phyloP scores from a whole-genome alignment of 92 coral and sea anemone species.

The Pocillopora grandis region DNA sequence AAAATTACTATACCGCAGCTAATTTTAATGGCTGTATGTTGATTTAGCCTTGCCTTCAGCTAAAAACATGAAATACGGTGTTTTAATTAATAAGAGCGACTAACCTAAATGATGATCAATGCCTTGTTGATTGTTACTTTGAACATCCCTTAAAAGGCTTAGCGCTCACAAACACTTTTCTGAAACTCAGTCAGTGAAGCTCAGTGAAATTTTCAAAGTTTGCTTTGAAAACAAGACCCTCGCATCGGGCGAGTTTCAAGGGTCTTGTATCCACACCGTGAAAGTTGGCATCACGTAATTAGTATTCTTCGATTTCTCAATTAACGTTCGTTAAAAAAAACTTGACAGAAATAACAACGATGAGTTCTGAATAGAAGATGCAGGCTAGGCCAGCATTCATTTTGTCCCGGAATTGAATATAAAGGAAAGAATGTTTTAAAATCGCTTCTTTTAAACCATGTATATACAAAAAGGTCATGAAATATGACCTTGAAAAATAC shows the following conservation, averaged over 20 bases:
- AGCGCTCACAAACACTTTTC: too few relatives aligned
- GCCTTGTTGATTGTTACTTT: too few relatives aligned
- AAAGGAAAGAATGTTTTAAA: background rate
- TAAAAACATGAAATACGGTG: too few relatives aligned
- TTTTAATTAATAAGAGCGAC: too few relatives aligned
- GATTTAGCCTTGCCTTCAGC: too few relatives aligned
- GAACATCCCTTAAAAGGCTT: too few relatives aligned
- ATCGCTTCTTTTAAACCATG: background rate
- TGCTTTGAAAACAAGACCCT: background rate
- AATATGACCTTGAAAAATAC: background rate
- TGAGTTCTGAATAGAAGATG: background rate
- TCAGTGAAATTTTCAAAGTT: too few relatives aligned
- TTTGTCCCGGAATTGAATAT: background rate
- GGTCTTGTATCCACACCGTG: background rate
- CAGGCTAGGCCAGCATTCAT: background rate
- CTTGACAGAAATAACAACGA: background rate
- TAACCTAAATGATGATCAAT: too few relatives aligned
- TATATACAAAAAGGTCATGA: background rate
- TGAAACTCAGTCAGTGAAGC: too few relatives aligned
- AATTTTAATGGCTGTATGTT: too few relatives aligned
- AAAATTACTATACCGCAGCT: too few relatives aligned
- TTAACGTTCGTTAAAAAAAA: background rate
- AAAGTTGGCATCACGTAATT: background rate
- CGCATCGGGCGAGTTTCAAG: background rate
- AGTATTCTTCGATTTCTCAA: background rate